Conservation (phyloP, 1,140 invertebrate species). For the Anoplophora glabripennis region DNA sequence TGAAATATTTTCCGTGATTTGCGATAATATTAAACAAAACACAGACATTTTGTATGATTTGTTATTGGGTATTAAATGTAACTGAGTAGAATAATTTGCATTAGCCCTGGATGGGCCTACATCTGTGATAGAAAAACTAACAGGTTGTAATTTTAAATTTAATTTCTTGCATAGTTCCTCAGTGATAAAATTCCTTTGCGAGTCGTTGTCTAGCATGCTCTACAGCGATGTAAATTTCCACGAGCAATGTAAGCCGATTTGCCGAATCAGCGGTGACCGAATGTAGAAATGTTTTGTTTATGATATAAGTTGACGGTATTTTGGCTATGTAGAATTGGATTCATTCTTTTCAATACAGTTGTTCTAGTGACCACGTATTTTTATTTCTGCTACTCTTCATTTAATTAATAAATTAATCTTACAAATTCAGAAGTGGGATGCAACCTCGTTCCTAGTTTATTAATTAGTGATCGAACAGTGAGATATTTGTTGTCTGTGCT, state of each 20-base stretch:
- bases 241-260: not conserved
- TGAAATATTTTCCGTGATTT: conserved; percentile 5
- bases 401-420: too few relatives aligned
- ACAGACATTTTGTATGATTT: conserved; percentile 2
- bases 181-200: conserved; percentile 24
- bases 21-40: not conserved
- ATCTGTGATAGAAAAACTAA: conserved; percentile 14
- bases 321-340: too few relatives aligned
- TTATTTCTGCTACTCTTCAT: too few relatives aligned
- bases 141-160: not conserved
- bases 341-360: too few relatives aligned
- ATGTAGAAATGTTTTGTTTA: too few relatives aligned
- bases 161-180: conserved; percentile 7
- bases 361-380: too few relatives aligned
- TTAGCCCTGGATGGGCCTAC: not conserved
- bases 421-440: too few relatives aligned
- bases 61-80: conserved; percentile 1
- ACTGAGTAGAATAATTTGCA: not conserved
- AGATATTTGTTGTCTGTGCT: too few relatives aligned
- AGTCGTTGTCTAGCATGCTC: conserved; percentile 17
- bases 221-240: not conserved
- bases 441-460: too few relatives aligned
- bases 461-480: too few relatives aligned
- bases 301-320: too few relatives aligned
- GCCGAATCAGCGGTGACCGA: too few relatives aligned